Conservation (phyloP, 2,113 vertebrate species). For the Cephalopholis sonnerati region DNA sequence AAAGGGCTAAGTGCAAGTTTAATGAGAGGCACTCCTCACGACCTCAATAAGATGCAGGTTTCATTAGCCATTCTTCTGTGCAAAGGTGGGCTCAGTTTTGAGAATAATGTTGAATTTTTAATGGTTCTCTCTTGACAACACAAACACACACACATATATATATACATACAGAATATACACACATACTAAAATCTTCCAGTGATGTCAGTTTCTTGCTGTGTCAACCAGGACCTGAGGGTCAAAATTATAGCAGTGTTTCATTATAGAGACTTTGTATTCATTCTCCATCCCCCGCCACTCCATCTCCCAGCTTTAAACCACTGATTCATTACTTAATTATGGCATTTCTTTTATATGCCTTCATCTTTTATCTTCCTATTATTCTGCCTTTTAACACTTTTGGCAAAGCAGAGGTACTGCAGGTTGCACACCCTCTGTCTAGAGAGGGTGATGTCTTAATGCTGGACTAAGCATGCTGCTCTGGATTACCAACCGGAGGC, state of each 20-base stretch:
- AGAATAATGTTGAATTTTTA: constrained; percentile 68
- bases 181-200: constrained; percentile 14
- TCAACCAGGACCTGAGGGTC: constrained; percentile 48
- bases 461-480: constrained; percentile 42
- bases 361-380: constrained; percentile 36
- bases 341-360: constrained; percentile 35
- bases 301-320: constrained; percentile 29
- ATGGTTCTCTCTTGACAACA: constrained; percentile 33
- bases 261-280: constrained; percentile 53
- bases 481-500: constrained; percentile 40
- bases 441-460: constrained; percentile 55
- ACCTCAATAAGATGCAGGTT: constrained; percentile 60
- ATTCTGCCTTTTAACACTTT: constrained; percentile 38
- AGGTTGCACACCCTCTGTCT: constrained; percentile 29
- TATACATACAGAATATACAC: background rate
- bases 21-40: constrained; percentile 64
- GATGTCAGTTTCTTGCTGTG: constrained; percentile 39
- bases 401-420: constrained; percentile 33
- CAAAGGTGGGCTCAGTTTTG: constrained; percentile 59
- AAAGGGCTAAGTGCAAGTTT: constrained; percentile 66
- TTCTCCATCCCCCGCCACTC: constrained; percentile 30
- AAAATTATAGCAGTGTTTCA: constrained; percentile 51
- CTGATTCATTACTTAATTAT: constrained; percentile 54
- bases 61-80: constrained; percentile 62
- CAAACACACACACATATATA: constrained; percentile 13